Evolutionary conservation across 2,113 vertebrate species (phyloP), one percentile per base, ranked within the genome.

Genomic region (Solea solea): DNA sequence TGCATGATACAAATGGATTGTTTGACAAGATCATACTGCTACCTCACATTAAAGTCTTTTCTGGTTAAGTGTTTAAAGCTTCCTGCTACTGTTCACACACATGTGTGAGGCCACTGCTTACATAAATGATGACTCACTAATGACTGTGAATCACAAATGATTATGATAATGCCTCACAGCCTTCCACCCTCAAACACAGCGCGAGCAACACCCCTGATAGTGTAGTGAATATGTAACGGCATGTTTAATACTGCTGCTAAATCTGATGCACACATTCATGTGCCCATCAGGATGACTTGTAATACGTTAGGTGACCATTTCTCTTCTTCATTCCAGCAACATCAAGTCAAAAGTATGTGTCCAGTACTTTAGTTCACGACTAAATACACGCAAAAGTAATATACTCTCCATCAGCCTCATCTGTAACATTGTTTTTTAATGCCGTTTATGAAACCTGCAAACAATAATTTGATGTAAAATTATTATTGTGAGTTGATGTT

Each of bases 61-160:
- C 40, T 34, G 34, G 1, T 34, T 34, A 34, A 34, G 5, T 34
- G 34, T 34, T 34, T 34, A 4, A 34, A 34, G 34, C 34, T 65
- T 71, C 62, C 54, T 15, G 6, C 41, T 11, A 34, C 48, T 62
- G 72, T 49, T 82, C 75, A 78, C 82, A 71, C 75, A 65, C 75
- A 51, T 60, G 69, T 55, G 50, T 56, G 72, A 69, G 62, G 64
- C 56, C 74, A 60, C 54, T 1, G 51, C 69, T 88, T 87, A 86
- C 77, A 82, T 89, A 85, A 91, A 79, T 7, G 15, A 72, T 88
- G 88, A 90, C 52, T 90, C 84, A 90, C 75, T 72, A 75, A 82
- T 80, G 64, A 86, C 65, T 41, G 60, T 65, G 39, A 80, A 76
- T 90, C 89, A 89, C 76, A 71, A 83, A 72, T 64, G 59, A 90